Evolutionary conservation across 1,140 invertebrate genomes (phyloP).

Genomic region (Daktulosphaira vitifoliae): DNA sequence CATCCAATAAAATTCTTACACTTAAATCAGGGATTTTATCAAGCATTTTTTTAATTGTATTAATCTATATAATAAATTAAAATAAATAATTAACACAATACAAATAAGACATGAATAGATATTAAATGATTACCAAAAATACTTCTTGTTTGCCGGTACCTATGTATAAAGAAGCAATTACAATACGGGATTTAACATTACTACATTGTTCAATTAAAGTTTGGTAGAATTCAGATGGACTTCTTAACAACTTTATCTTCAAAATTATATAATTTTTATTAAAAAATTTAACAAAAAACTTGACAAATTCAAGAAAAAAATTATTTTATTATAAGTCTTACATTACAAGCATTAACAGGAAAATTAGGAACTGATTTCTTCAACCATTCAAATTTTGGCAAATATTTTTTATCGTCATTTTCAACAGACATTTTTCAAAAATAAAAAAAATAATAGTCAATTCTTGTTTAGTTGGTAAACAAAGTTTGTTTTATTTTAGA

Average conservation of each 20-base stretch:
- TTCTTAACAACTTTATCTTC: slow-evolving; percentile 51
- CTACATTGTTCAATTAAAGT: slow-evolving; percentile 60
- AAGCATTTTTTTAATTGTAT: slow-evolving; percentile 51
- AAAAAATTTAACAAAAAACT: slow-evolving; percentile 42
- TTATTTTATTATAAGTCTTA: slow-evolving; percentile 36
- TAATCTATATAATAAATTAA: slow-evolving; percentile 45
- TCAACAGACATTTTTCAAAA: too few relatives aligned
- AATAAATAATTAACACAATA: slow-evolving; percentile 7
- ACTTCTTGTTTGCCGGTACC: slow-evolving; percentile 81
- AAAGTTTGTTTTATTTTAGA: too few relatives aligned
- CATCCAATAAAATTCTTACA: slow-evolving; percentile 81
- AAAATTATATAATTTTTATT: not conserved
- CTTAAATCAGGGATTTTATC: slow-evolving; percentile 52
- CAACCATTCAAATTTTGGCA: slow-evolving; percentile 50
- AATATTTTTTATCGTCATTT: not conserved
- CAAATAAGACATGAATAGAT: not conserved
- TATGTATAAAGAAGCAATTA: slow-evolving; percentile 85
- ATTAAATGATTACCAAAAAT: slow-evolving; percentile 55
- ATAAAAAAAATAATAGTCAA: too few relatives aligned
- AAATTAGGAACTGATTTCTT: slow-evolving; percentile 60
- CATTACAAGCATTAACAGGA: slow-evolving; percentile 57
- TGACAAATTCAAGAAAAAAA: not conserved
- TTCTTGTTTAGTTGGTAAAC: too few relatives aligned
- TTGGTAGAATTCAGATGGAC: slow-evolving; percentile 67
- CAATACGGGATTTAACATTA: slow-evolving; percentile 66